These are phyloP conservation scores for Pseudoatta argentina DNA, from an alignment of 1,140 invertebrate genomes.

Conservation along the genomic window DNA sequence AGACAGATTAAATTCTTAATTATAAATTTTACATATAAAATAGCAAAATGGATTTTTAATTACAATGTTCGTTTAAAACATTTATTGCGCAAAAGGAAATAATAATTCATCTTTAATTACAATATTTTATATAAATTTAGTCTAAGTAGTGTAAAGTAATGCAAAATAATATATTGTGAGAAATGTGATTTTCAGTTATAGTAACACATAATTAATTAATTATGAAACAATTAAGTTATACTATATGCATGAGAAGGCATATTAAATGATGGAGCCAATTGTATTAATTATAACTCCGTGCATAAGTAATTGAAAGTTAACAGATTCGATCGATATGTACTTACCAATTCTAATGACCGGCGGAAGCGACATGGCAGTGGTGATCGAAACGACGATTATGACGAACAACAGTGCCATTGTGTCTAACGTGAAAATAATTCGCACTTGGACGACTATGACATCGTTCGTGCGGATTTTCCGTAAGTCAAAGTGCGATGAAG, in stretches of 20 bases:
- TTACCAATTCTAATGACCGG: conserved; percentile 90
- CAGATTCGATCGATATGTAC: conserved; percentile 68
- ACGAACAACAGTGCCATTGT: conserved; percentile 85
- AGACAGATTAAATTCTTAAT: neutral
- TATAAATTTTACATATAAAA: neutral
- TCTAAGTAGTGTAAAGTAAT: neutral
- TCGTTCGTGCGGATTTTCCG: conserved; percentile 77
- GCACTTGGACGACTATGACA: conserved; percentile 81
- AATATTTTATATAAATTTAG: neutral
- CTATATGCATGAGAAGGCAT: neutral
- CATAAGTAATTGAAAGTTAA: neutral
- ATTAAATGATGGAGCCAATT: neutral
- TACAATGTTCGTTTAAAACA: neutral
- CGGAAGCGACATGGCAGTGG: conserved; percentile 87
- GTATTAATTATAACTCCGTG: neutral
- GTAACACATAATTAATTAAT: neutral
- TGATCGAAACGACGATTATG: conserved; percentile 84
- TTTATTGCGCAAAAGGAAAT: neutral
- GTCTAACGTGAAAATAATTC: conserved; percentile 78
- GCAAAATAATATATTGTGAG: neutral
- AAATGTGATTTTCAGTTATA: neutral
- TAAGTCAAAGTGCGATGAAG: conserved; percentile 65
- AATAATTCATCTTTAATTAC: neutral
- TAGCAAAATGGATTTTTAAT: neutral
- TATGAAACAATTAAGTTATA: neutral